Percentiles rank a stretch among this genome's conserved stretches.
Evolutionary conservation across 2,113 vertebrate genomes (phyloP).

Genomic region (Pampusana beccarii): DNA sequence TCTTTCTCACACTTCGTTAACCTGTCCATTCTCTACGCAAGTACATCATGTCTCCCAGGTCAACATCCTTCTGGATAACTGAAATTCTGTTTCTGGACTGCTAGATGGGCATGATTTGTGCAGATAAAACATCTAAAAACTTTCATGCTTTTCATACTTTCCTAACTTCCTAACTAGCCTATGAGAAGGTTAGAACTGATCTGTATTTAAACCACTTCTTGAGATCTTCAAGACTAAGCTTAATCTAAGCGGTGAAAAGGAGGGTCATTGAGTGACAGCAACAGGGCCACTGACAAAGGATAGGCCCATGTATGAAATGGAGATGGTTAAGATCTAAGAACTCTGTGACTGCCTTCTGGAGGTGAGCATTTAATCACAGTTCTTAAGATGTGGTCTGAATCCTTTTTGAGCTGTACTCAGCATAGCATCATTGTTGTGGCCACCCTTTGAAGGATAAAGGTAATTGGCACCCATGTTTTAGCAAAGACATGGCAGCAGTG

Average conservation of each 20-base stretch:
- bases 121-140: neutral
- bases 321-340: neutral
- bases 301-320: neutral
- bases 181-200: neutral
- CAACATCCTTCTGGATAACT: neutral
- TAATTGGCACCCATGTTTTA: neutral
- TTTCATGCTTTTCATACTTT: neutral
- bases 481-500: neutral
- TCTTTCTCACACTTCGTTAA: neutral
- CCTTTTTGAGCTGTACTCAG: neutral
- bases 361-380: neutral
- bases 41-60: neutral
- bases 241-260: neutral
- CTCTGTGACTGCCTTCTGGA: neutral
- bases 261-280: fast-evolving
- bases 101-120: neutral
- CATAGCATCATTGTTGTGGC: neutral
- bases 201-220: neutral
- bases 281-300: neutral
- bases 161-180: neutral
- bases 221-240: neutral
- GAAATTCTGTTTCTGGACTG: neutral
- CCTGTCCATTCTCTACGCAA: neutral
- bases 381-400: neutral
- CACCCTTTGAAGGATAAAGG: neutral